Evolutionary conservation across 2,888 invertebrate genomes (phyloP), one percentile per base, ranked within the genome.

Genomic region (Buathra laborator): DNA sequence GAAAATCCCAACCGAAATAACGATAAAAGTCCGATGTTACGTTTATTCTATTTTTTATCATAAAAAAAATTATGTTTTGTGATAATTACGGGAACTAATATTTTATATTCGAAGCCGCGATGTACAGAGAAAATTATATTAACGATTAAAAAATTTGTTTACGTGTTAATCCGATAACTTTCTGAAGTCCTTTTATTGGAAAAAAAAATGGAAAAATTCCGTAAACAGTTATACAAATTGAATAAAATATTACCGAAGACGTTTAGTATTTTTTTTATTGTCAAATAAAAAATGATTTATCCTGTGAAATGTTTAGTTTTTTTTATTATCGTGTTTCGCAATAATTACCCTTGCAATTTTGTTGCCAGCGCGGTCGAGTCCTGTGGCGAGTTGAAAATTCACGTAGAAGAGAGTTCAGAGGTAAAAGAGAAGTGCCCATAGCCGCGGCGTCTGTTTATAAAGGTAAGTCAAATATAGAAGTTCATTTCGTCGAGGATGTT

Each of bases 391-490:
- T 5, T 48, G 56, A 43, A 56, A 24, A 32, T 66, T 46, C 14
- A 32, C 19, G 48, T 24, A 29, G 46, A 29, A 43, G 37, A 77
- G 48, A 24, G 19, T 43, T 32, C 43, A 12, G 43, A 78, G 19
- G 43, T 16, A 16, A 37, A 16, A 46, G 70, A 53, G 24, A 46
- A 44, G 29, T 44, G 44, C 16, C 32, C 70, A 75, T 16, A 44
- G 70, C 37, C 9, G 16, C 44, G 37, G 56, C 72, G 72, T 72
- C 75, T 86, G 72, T 84, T 84, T 79, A 84, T 80, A 83, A 84
- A 85, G 79, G 79, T 75, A 83, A 85, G 83, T 86, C 85, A 85
- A 86, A 86, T 79, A 86, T 72, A 85, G 76, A 81, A 86, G 81
- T 85, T 85, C 83, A 85, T 86, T 83, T 83, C 75, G 77, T 82